Percentiles rank a stretch among this genome's conserved stretches.
Conservation (phyloP, 64 coral and sea anemone species). For the Actinia equina region DNA sequence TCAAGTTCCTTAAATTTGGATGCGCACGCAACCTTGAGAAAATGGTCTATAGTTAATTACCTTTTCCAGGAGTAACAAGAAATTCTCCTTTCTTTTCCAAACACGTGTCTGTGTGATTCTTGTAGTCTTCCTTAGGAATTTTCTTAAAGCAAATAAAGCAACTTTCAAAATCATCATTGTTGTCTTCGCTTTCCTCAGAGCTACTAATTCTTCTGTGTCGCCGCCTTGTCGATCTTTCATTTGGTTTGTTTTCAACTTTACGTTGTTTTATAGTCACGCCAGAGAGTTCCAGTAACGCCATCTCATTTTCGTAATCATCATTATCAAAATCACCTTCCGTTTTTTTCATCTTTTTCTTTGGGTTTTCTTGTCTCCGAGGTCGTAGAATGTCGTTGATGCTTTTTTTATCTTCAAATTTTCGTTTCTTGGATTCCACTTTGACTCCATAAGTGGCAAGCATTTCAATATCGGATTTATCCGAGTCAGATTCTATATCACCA, state of each 20-base stretch:
- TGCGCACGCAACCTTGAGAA: too few species aligned
- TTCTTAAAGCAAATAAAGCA: constrained; percentile 4
- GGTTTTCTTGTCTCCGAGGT: neutral
- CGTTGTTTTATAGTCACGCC: neutral
- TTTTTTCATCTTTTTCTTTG: neutral
- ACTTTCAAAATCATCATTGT: neutral
- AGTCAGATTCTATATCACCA: neutral
- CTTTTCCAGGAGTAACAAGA: neutral
- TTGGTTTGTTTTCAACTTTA: neutral
- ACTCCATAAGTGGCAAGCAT: constrained; percentile 1
- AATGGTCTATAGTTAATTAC: neutral
- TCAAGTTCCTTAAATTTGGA: too few species aligned
- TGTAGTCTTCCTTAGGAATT: neutral
- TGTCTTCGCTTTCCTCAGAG: constrained; percentile 14
- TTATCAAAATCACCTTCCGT: neutral
- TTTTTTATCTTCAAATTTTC: neutral
- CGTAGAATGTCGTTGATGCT: constrained; percentile 7
- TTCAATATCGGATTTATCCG: neutral
- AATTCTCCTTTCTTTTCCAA: neutral
- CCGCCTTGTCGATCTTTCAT: neutral
- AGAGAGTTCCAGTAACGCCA: neutral
- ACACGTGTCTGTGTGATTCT: constrained; percentile 1
- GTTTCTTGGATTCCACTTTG: neutral
- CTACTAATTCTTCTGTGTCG: neutral
- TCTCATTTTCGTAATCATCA: constrained; percentile 20